Base-by-base conservation (phyloP, 2,888 invertebrate species). In the Lasioglossum lativentre region DNA sequence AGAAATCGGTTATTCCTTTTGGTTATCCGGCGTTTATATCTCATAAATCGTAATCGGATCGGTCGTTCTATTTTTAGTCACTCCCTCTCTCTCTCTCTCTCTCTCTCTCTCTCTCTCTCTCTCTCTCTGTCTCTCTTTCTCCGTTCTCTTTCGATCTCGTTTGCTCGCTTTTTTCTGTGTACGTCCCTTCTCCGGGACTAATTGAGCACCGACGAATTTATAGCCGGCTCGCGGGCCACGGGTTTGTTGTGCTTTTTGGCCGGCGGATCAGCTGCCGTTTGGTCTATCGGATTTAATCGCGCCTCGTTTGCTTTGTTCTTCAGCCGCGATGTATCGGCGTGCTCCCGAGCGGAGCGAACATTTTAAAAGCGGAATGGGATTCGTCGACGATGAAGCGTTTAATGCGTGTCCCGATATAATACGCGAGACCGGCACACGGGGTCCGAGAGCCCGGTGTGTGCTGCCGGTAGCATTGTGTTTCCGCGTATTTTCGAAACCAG, bases 291-390 rank as follows among this genome's bases (percentile, higher is more conserved):
- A 81, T 86, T 86, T 75, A 70, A 81, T 85, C 81, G 78, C 40
- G 59, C n/a, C 52, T 70, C 74, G 77, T 75, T 78, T 68, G 76
- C 78, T 86, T 86, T 86, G 78, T 86, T 74, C 78, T 71, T 66
- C 68, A 47, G 56, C 14, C n/a, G 38, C 45, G 78, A 30, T 79
- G 82, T 70, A 76, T 27, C 70, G 56, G 38, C 66, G 34, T 45
- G 59, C 30, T 80, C 74, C 52, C n/a, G 45, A 75, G 70, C 59
- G 73, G 16, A 30, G 45, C 30, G 68, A 78, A 38, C 74, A 66
- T 71, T 80, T 80, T 59, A 45, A 76, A 70, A 80, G 70, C n/a
- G 81, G 34, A 81, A 78, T 56, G 70, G 72, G 56, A 75, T 78
- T 86, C 68, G 75, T 68, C 27, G 81, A 75, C 77, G 71, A 38